Evolutionary conservation across 2,113 vertebrate species (phyloP), one percentile per base, ranked within the genome.

Genomic region (Odobenus rosmarus): DNA sequence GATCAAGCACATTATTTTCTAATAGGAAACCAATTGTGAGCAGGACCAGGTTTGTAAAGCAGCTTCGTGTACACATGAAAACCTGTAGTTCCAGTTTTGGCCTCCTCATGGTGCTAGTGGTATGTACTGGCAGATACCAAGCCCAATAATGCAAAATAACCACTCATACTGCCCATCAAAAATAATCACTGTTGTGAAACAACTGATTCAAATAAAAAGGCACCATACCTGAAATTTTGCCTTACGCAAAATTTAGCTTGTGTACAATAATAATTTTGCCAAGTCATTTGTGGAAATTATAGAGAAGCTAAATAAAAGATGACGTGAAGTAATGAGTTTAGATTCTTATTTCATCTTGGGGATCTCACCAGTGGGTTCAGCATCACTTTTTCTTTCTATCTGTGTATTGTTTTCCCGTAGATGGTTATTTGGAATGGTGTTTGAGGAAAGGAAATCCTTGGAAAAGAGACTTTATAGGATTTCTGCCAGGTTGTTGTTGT

Each of bases 51-150:
- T 33, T 83, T 76, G 28, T 39, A 49, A n/a, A 26, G 2, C 39
- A 55, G 77, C 86, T 96, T 90, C 31, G 0, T 62, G 51, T 71
- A 36, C 67, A 81, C 33, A 0, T 85, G 55, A 93, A 92, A 74
- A 82, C 85, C 9, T 83, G 97, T 83, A 97, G 89, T 98, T 89
- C 93, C 96, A 93, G 46, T 24, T 31, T 83, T 76, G 79, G 71
- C 98, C 96, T 98, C 93, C 69, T 21, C 3, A 92, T 33, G 98
- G 97, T 46, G 97, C 97, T 98, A 86, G 64, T 87, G 96, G 19
- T 71, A 83, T 92, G 67, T 64, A 14, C 51, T 94, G 94, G 87
- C 21, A 46, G 36, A 23, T 14, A 28, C 49, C 13, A 64, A n/a
- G n/a, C 16, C 61, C 23, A 53, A 64, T 24, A 51, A 80, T 5